These are phyloP conservation scores for Oceanodroma leucorhoa DNA, from an alignment of 2,797 vertebrate species.

Conservation along the genomic window DNA sequence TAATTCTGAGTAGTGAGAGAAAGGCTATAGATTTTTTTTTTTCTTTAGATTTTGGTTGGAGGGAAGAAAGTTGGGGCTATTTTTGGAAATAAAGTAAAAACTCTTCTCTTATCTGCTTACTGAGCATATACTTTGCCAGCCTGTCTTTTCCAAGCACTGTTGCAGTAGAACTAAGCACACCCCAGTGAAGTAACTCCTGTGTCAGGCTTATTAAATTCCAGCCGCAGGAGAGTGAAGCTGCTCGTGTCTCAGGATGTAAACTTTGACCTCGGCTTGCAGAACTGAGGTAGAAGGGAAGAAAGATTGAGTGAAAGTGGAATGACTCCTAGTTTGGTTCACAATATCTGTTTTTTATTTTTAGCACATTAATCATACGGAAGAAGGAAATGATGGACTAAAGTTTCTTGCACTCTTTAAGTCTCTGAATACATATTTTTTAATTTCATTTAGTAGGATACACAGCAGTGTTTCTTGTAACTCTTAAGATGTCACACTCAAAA, in stretches of 20 bases:
- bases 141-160: not conserved
- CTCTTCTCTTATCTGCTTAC: not conserved
- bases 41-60: not conserved
- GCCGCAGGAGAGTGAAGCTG: not conserved
- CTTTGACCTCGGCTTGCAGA: not conserved
- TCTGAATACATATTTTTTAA: not conserved
- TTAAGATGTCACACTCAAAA: constrained; percentile 12
- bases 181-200: not conserved
- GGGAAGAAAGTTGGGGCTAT: not conserved
- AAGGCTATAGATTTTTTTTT: not conserved
- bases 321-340: not conserved
- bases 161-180: not conserved
- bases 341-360: constrained; percentile 24
- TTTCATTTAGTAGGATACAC: constrained; percentile 2
- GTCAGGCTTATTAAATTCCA: constrained; percentile 23
- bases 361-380: not conserved
- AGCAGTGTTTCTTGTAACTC: not conserved
- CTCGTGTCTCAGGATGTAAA: not conserved
- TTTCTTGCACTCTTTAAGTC: not conserved
- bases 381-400: not conserved
- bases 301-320: not conserved
- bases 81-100: not conserved
- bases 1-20: not conserved
- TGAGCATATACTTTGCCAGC: not conserved
- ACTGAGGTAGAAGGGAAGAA: not conserved